These are phyloP conservation scores for Drosophila robusta DNA, from an alignment of 2,888 invertebrate species.

Conservation along the genomic window DNA sequence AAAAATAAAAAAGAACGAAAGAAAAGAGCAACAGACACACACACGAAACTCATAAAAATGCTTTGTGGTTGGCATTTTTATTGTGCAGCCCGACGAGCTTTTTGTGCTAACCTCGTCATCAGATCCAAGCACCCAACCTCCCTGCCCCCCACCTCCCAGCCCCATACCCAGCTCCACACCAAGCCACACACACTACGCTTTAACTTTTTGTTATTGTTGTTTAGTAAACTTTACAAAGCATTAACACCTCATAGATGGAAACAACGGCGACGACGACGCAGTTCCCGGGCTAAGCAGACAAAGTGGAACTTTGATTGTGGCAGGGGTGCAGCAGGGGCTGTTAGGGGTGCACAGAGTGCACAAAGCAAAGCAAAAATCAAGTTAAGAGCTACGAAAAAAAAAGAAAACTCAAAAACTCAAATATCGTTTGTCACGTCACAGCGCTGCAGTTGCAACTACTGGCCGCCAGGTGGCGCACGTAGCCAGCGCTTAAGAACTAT, in stretches of 20 bases:
- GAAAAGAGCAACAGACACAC: constrained; percentile 42
- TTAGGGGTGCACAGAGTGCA: constrained; percentile 29
- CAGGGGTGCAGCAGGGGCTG: neutral
- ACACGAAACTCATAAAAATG: constrained; percentile 74
- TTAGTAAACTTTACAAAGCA: constrained; percentile 65
- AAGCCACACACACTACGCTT: constrained; percentile 37
- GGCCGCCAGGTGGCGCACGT: constrained; percentile 57
- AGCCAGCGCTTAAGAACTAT: constrained; percentile 16
- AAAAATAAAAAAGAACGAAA: constrained; percentile 3
- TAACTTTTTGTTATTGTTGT: constrained; percentile 33
- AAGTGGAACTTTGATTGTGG: constrained; percentile 23
- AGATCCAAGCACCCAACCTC: constrained; percentile 10
- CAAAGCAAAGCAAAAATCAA: constrained; percentile 53
- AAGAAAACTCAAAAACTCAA: constrained; percentile 51
- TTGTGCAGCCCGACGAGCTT: constrained; percentile 46
- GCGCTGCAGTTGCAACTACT: constrained; percentile 13
- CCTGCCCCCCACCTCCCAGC: neutral
- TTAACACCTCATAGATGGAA: constrained; percentile 67
- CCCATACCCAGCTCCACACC: neutral
- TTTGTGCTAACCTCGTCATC: constrained; percentile 44
- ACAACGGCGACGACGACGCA: constrained; percentile 14
- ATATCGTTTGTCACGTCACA: constrained; percentile 65
- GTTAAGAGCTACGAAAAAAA: constrained; percentile 52
- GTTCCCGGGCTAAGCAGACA: constrained; percentile 38
- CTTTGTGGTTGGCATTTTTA: constrained; percentile 76